A percentile compares a stretch with the other conserved stretches of the same genome.
phyloP scores from a whole-genome alignment of 2,888 invertebrate species.

The Zelleria hepariella region DNA sequence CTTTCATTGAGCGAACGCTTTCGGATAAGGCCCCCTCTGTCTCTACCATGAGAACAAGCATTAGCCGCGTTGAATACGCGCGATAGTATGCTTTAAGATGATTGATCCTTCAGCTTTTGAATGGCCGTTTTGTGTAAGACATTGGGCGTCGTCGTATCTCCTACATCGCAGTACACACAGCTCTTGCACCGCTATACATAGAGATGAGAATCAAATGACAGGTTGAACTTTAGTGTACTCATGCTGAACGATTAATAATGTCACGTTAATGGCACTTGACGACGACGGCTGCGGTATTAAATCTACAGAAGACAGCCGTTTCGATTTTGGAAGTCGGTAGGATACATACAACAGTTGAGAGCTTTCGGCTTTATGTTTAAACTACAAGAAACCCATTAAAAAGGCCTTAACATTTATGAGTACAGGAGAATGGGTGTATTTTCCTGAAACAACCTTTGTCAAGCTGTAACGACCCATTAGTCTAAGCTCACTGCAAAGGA shows the following conservation, averaged over 20 bases:
- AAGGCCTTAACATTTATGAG: too few species aligned
- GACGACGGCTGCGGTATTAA: neutral
- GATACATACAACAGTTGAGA: neutral
- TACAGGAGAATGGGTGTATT: too few species aligned
- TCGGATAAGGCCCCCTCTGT: neutral
- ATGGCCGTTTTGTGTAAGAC: conserved; percentile 13
- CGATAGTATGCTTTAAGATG: conserved; percentile 29
- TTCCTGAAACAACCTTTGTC: too few species aligned
- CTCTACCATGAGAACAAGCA: conserved; percentile 1
- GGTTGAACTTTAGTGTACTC: neutral
- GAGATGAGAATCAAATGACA: neutral
- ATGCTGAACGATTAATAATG: conserved; percentile 2
- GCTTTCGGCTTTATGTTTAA: too few species aligned
- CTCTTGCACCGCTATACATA: neutral
- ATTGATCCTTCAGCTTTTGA: conserved; percentile 43
- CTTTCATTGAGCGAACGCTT: conserved; percentile 3
- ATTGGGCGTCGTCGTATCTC: neutral
- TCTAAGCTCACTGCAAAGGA: too few species aligned
- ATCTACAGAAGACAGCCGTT: neutral
- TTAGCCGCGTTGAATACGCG: conserved; percentile 36
- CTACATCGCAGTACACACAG: neutral
- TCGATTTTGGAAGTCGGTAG: neutral
- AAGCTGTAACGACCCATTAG: too few species aligned
- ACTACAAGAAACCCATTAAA: too few species aligned
- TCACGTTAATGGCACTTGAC: neutral